Conservation (phyloP, 2,797 vertebrate genomes). For the Balearica regulorum region DNA sequence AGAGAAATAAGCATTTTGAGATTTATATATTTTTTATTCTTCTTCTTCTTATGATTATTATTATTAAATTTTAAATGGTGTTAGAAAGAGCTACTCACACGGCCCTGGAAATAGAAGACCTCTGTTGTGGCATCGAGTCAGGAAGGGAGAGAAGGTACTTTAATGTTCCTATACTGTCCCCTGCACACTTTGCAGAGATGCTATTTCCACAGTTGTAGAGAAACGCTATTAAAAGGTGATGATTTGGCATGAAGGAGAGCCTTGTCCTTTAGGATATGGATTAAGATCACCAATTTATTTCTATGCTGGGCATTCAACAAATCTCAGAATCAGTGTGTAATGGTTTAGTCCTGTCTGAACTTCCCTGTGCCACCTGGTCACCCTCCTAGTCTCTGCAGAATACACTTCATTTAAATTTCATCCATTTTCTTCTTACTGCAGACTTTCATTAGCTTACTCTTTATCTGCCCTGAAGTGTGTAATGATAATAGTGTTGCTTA, state of each 20-base stretch:
- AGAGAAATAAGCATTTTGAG: not conserved
- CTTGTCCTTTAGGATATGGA: slow-evolving; percentile 1
- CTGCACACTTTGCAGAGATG: not conserved
- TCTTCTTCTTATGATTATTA: no score
- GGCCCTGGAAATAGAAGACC: not conserved
- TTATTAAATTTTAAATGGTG: not conserved
- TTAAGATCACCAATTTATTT: slow-evolving; percentile 34
- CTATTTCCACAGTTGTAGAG: not conserved
- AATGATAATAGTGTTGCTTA: slow-evolving; percentile 5
- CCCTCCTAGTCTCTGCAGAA: not conserved
- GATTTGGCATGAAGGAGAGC: not conserved
- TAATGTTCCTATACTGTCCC: not conserved
- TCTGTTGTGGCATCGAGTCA: not conserved
- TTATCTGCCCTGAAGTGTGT: slow-evolving; percentile 20
- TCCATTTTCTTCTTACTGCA: not conserved
- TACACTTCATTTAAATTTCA: slow-evolving; percentile 29
- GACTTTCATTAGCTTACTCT: slow-evolving; percentile 25
- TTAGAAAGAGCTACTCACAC: not conserved
- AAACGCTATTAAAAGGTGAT: not conserved
- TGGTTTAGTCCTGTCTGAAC: not conserved
- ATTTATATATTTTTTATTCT: no score
- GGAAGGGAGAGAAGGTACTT: not conserved
- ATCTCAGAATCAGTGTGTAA: not conserved
- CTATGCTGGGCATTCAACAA: not conserved
- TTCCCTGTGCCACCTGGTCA: not conserved